Percentiles rank a stretch among this genome's conserved stretches.
Conservation (phyloP, 2,888 invertebrate species). For the Gerris lacustris region DNA sequence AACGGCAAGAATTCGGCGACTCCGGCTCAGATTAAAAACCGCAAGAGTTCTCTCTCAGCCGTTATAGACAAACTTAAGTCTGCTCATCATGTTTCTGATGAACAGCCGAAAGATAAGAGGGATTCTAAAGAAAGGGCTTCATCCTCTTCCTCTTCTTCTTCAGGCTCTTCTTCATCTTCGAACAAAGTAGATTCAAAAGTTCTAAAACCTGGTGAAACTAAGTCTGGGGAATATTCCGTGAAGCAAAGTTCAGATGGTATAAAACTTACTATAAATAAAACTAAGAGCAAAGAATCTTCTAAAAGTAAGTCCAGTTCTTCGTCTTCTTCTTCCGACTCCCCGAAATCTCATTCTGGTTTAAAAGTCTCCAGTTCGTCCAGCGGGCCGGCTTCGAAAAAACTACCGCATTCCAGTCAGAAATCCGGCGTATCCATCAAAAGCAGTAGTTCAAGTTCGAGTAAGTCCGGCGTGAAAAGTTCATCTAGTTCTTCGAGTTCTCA, state of each 20-base stretch:
- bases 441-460: constrained; percentile 16
- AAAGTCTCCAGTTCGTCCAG: constrained; percentile 70
- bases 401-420: constrained; percentile 36
- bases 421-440: constrained; percentile 16
- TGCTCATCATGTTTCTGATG: constrained; percentile 47
- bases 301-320: constrained; percentile 40
- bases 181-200: constrained; percentile 40
- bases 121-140: constrained; percentile 34
- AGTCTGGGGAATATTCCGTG: constrained; percentile 62
- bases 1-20: constrained; percentile 25
- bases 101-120: constrained; percentile 20
- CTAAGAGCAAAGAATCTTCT: constrained; percentile 55
- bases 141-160: constrained; percentile 25
- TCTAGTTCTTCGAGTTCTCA: constrained; percentile 18
- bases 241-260: constrained; percentile 80
- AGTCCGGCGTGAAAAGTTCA: constrained; percentile 12
- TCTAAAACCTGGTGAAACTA: constrained; percentile 30
- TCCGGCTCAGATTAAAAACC: constrained; percentile 38
- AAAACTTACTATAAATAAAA: constrained; percentile 84
- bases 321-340: constrained; percentile 37
- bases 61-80: constrained; percentile 78
- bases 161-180: constrained; percentile 33
- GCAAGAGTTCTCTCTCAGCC: constrained; percentile 65
- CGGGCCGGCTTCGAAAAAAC: constrained; percentile 74
- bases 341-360: constrained; percentile 54